Conservation (phyloP, 1,140 invertebrate species). For the Drosophila littoralis region DNA sequence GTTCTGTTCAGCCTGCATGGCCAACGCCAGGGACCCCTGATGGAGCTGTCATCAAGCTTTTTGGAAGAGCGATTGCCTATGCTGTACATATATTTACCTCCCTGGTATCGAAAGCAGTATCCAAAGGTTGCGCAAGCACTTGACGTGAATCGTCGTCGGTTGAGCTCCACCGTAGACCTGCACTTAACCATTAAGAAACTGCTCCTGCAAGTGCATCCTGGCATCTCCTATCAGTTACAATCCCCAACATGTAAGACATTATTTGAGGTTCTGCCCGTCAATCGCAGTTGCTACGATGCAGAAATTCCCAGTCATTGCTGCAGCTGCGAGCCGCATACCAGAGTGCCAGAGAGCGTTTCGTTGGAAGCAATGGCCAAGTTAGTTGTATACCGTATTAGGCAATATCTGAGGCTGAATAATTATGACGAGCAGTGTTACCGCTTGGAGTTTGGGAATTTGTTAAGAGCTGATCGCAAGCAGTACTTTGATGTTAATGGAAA, state of each 20-base stretch:
- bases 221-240: slow-evolving; percentile 76
- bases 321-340: slow-evolving; percentile 87
- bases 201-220: slow-evolving; percentile 89
- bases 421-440: slow-evolving; percentile 12
- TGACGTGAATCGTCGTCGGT: slow-evolving; percentile 88
- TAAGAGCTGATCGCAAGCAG: slow-evolving; percentile 19
- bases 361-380: slow-evolving; percentile 81
- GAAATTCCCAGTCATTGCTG: slow-evolving; percentile 91
- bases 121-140: slow-evolving; percentile 88
- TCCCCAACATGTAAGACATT: slow-evolving; percentile 86
- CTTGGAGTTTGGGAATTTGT: neutral
- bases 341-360: slow-evolving; percentile 66
- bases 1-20: slow-evolving; percentile 96
- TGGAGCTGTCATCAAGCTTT: slow-evolving; percentile 88
- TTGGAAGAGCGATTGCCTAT: slow-evolving; percentile 96
- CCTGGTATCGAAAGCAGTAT: slow-evolving; percentile 88
- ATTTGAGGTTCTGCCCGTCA: slow-evolving; percentile 86
- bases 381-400: slow-evolving; percentile 84
- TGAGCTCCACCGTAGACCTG: slow-evolving; percentile 93
- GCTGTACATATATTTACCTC: slow-evolving; percentile 90
- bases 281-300: slow-evolving; percentile 89
- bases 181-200: slow-evolving; percentile 87
- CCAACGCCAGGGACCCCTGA: slow-evolving; percentile 91
- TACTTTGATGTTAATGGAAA: slow-evolving; percentile 17
- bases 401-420: slow-evolving; percentile 68